Conservation (phyloP, 2,888 invertebrate genomes). For the Orthonychiurus folsomi region DNA sequence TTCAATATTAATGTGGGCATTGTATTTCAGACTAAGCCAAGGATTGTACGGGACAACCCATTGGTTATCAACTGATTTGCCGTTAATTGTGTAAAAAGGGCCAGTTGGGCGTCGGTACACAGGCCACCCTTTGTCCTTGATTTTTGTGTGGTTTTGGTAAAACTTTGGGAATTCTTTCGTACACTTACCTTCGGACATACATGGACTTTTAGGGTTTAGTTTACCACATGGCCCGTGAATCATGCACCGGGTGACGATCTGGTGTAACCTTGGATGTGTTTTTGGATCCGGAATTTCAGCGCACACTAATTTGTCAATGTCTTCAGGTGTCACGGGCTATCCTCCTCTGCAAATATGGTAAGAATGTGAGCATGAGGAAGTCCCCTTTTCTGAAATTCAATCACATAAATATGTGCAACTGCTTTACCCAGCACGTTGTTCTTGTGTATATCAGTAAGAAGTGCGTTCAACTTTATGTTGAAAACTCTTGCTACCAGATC, state of each 20-base stretch:
- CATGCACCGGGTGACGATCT: slow-evolving; percentile 42
- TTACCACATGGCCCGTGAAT: slow-evolving; percentile 43
- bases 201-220: neutral
- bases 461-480: slow-evolving; percentile 11
- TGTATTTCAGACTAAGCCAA: slow-evolving; percentile 39
- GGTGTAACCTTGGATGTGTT: slow-evolving; percentile 39
- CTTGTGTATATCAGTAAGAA: slow-evolving; percentile 7
- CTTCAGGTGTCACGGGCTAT: slow-evolving; percentile 21
- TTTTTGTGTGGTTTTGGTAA: neutral
- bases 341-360: slow-evolving; percentile 19
- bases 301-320: slow-evolving; percentile 42
- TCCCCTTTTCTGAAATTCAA: slow-evolving; percentile 39
- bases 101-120: slow-evolving; percentile 13
- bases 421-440: slow-evolving; percentile 9
- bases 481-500: slow-evolving; percentile 17
- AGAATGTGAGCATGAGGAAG: slow-evolving; percentile 34
- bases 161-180: slow-evolving; percentile 43
- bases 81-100: slow-evolving; percentile 25
- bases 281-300: slow-evolving; percentile 43
- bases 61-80: slow-evolving; percentile 40
- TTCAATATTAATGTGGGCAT: slow-evolving; percentile 44
- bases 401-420: slow-evolving; percentile 27
- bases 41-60: slow-evolving; percentile 43
- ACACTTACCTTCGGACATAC: slow-evolving; percentile 41
- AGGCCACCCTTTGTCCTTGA: neutral